Evolutionary conservation across 2,797 vertebrate genomes (phyloP).

Genomic region (Champsocephalus esox): DNA sequence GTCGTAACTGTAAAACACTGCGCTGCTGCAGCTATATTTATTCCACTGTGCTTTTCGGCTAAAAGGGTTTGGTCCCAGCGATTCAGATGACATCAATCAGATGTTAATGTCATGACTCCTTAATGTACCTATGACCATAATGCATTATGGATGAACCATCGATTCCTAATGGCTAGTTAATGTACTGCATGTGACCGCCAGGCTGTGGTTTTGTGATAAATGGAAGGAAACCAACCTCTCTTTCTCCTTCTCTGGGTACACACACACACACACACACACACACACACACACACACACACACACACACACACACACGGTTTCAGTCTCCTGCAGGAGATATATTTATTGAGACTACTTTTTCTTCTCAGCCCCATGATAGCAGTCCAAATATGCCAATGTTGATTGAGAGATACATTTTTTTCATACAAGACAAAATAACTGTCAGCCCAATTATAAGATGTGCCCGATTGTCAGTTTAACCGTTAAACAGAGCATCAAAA

Average conservation of each 20-base stretch:
- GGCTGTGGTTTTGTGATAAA: conserved; percentile 67
- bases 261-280: no score
- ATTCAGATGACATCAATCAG: conserved; percentile 61
- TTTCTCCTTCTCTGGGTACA: not conserved
- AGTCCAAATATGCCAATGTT: not conserved
- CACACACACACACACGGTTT: no score
- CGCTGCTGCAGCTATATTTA: conserved; percentile 28
- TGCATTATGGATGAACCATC: conserved; percentile 76
- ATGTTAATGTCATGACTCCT: conserved; percentile 71
- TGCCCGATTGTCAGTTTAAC: no score
- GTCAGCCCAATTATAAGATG: no score
- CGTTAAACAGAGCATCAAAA: no score
- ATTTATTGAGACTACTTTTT: not conserved
- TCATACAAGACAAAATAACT: no score
- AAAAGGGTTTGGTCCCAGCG: conserved; percentile 39
- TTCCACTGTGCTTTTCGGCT: conserved; percentile 32
- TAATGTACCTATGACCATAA: conserved; percentile 75
- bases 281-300: no score
- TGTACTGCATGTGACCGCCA: conserved; percentile 68
- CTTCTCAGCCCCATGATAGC: no score
- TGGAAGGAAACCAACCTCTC: conserved; percentile 26
- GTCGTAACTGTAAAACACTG: not conserved
- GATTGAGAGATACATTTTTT: not conserved
- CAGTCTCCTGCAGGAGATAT: not conserved
- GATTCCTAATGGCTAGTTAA: conserved; percentile 77